These are phyloP conservation scores for Meriones psammophilus DNA, from an alignment of 2,797 vertebrate genomes.

Conservation along the genomic window DNA sequence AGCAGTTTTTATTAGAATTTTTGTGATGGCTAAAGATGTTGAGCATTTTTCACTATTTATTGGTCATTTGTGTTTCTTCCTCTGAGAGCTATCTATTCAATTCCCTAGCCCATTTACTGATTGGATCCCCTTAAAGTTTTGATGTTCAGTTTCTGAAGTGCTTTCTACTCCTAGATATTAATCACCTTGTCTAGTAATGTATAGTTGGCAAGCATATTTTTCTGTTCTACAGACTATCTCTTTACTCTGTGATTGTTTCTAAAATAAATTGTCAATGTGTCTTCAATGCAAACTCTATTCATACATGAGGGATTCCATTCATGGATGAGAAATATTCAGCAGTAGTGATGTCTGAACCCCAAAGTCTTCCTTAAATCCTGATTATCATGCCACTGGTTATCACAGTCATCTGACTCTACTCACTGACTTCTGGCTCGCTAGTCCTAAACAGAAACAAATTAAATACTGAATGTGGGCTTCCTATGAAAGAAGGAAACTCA, in stretches of 20 bases:
- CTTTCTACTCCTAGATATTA: background rate
- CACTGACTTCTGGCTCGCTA: background rate
- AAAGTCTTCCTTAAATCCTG: conserved; percentile 9
- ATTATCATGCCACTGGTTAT: background rate
- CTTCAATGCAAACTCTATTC: background rate
- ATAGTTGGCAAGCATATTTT: background rate
- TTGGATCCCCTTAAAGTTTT: background rate
- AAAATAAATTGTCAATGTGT: background rate
- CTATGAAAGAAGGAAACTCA: background rate
- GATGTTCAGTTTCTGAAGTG: background rate
- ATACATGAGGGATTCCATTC: background rate
- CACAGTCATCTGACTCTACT: background rate
- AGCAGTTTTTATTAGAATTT: background rate
- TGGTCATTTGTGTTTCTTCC: background rate
- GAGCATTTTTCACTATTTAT: background rate
- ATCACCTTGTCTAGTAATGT: background rate
- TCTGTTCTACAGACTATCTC: background rate
- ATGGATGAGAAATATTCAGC: background rate
- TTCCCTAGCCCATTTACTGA: background rate
- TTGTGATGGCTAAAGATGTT: background rate
- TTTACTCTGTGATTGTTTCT: background rate
- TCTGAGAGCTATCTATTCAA: background rate
- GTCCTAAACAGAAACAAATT: background rate
- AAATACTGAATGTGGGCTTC: background rate
- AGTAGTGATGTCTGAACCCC: background rate